phyloP scores from a whole-genome alignment of 2,888 invertebrate species.

The Andrena minutula region DNA sequence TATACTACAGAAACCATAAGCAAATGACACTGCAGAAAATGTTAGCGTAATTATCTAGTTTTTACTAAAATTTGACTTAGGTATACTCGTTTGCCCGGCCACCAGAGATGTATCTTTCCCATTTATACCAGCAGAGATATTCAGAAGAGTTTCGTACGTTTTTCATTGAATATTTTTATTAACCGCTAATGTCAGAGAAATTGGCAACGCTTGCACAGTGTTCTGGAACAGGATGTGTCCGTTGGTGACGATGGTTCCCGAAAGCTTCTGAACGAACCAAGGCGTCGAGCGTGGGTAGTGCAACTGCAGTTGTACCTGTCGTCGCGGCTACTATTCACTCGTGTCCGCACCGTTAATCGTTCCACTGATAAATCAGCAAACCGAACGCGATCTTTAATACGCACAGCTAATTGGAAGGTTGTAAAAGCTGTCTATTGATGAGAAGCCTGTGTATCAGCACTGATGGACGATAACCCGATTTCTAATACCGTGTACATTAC shows the following conservation, averaged over 20 bases:
- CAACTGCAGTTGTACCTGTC: constrained; percentile 32
- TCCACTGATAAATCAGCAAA: constrained; percentile 52
- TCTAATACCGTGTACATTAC: not conserved
- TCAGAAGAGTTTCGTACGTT: too few relatives aligned
- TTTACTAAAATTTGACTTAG: too few relatives aligned
- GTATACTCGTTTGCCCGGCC: too few relatives aligned
- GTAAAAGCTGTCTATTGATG: constrained; percentile 11
- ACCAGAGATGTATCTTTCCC: too few relatives aligned
- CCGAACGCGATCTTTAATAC: constrained; percentile 33
- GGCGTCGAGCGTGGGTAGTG: constrained; percentile 32
- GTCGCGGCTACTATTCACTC: constrained; percentile 39
- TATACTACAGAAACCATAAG: too few relatives aligned
- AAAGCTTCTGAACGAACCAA: constrained; percentile 21
- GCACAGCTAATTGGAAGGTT: constrained; percentile 38
- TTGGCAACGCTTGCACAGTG: too few relatives aligned
- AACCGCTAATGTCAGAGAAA: too few relatives aligned
- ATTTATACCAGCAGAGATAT: too few relatives aligned
- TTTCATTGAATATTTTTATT: too few relatives aligned
- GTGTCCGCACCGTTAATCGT: constrained; percentile 58
- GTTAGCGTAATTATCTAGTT: too few relatives aligned
- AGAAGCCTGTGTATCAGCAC: constrained; percentile 5
- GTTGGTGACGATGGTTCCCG: constrained; percentile 37
- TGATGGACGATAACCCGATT: constrained; percentile 22
- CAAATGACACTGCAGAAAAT: too few relatives aligned
- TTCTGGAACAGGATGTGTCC: constrained; percentile 44